A percentile compares a stretch with the other conserved stretches of the same genome.
Conservation (phyloP, 1,140 invertebrate genomes). For the Drosophila rhopaloa region DNA sequence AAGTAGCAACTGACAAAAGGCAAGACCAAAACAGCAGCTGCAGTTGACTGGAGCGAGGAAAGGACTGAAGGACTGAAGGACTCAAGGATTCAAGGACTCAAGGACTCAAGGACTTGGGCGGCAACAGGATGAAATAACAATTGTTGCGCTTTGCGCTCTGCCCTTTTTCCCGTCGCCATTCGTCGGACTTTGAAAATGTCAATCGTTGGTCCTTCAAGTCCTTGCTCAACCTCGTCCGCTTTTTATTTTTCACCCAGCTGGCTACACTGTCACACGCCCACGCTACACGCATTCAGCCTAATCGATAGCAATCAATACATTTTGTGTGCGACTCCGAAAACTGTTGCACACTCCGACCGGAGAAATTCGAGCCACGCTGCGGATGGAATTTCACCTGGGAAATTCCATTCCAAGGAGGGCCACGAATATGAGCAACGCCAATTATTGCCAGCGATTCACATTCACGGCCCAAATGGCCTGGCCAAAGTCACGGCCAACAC, state of each 20-base stretch:
- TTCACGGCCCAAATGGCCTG: no score
- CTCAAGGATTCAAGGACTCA: conserved; percentile 8
- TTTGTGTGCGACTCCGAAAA: conserved; percentile 39
- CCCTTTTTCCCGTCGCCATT: neutral
- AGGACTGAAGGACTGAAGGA: neutral
- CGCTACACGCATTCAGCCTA: conserved; percentile 27
- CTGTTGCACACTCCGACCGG: conserved; percentile 26
- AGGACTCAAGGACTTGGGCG: neutral
- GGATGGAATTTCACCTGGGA: conserved; percentile 3
- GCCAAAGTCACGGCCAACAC: neutral
- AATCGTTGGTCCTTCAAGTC: conserved; percentile 27
- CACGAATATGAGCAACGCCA: no score
- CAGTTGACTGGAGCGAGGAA: conserved; percentile 6
- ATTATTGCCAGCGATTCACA: no score
- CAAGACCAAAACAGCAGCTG: conserved; percentile 13
- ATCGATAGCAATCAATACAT: conserved; percentile 79
- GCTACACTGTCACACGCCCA: neutral
- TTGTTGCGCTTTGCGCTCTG: conserved; percentile 70
- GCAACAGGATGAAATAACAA: conserved; percentile 31
- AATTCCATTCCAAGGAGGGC: neutral
- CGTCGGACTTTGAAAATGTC: conserved; percentile 44
- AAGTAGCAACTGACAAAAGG: conserved; percentile 9
- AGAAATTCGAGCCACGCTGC: neutral
- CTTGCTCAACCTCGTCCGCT: neutral
- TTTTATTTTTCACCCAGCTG: conserved; percentile 24